Evolutionary conservation across 2,797 vertebrate genomes (phyloP).

Genomic region (Galagoides demidoff): DNA sequence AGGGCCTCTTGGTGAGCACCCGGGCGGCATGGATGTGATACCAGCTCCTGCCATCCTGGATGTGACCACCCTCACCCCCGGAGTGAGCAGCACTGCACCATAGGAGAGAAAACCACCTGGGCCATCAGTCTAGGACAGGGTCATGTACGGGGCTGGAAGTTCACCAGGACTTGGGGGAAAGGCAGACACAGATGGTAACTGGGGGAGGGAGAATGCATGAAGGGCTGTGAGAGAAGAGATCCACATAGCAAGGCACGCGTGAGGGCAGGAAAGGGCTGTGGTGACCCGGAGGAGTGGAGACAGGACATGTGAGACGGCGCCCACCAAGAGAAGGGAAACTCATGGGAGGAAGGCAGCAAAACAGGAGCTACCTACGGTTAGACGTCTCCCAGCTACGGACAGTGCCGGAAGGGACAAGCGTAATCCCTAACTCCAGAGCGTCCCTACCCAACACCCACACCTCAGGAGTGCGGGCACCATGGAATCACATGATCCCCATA

Average conservation of each 20-base stretch:
- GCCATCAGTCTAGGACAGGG: accelerated
- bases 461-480: accelerated
- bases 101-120: not conserved
- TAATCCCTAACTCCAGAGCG: accelerated
- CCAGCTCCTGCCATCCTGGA: not conserved
- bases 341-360: not conserved
- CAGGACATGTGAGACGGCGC: not conserved
- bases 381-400: too few relatives aligned
- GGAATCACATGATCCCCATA: accelerated
- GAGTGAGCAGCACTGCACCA: too few relatives aligned
- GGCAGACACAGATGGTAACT: too few relatives aligned
- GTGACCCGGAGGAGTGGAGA: accelerated
- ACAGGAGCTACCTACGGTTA: too few relatives aligned
- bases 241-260: accelerated
- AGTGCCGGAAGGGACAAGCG: not conserved
- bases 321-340: not conserved
- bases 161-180: not conserved
- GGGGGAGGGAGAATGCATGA: accelerated
- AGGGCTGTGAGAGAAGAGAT: accelerated
- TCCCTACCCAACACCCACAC: not conserved
- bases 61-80: not conserved
- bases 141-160: not conserved
- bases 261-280: not conserved
- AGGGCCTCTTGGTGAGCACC: too few relatives aligned
- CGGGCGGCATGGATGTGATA: accelerated